Conservation (phyloP, 2,113 vertebrate genomes). For the Pholis gunnellus region DNA sequence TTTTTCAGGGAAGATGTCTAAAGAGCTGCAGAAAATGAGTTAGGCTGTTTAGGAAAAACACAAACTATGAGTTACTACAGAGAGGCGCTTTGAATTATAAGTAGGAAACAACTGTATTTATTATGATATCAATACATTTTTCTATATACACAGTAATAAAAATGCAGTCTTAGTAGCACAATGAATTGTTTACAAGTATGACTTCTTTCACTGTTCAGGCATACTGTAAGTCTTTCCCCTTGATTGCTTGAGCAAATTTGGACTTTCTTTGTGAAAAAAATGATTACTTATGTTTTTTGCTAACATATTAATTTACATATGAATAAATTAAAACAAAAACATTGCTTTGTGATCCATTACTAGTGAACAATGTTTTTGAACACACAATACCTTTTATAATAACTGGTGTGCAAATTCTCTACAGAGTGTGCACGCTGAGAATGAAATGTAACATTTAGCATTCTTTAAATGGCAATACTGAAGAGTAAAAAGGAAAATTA, state of each 20-base stretch:
- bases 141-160: slow-evolving; percentile 84
- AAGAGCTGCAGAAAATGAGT: neutral
- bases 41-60: neutral
- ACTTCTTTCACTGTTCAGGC: slow-evolving; percentile 59
- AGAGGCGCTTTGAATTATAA: slow-evolving; percentile 76
- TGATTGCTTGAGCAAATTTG: slow-evolving; percentile 81
- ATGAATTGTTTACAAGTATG: slow-evolving; percentile 75
- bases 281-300: slow-evolving; percentile 19
- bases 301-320: slow-evolving; percentile 66
- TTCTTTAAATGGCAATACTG: slow-evolving; percentile 54
- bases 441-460: slow-evolving; percentile 20
- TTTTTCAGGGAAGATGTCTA: neutral
- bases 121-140: slow-evolving; percentile 84
- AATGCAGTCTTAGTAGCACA: slow-evolving; percentile 80
- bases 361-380: slow-evolving; percentile 53
- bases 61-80: neutral
- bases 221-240: slow-evolving; percentile 54
- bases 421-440: slow-evolving; percentile 43
- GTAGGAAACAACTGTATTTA: slow-evolving; percentile 85
- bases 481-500: slow-evolving; percentile 37
- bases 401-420: slow-evolving; percentile 60
- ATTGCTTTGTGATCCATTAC: slow-evolving; percentile 58
- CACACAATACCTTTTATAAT: slow-evolving; percentile 45
- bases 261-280: slow-evolving; percentile 51
- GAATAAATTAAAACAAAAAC: slow-evolving; percentile 77